Evolutionary conservation across 2,113 vertebrate genomes (phyloP), one percentile per base, ranked within the genome.

Genomic region (Chaetura pelagica): DNA sequence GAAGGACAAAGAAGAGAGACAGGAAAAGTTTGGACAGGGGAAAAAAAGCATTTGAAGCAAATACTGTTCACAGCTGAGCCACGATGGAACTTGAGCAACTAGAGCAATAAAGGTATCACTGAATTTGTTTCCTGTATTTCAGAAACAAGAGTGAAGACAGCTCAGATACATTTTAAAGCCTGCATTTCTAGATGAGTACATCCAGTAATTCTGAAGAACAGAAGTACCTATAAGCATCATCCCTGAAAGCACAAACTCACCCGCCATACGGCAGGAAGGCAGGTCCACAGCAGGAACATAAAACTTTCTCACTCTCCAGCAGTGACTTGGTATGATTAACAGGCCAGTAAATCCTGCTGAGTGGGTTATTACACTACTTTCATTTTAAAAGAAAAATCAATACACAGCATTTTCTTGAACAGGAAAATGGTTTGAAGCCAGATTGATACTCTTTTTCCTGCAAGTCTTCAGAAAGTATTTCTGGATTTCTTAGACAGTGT

Each of bases 371-470:
- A 78, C 21, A 26, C 81, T 74, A 38, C 90, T 95, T 97, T 93
- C 76, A 84, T 95, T 95, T 95, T 72, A 94, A 94, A 94, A 85
- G 82, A 68, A 87, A 93, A 93, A 95, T 94, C 89, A 86, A 96
- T 92, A 91, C 15, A 72, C 73, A 86, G 72, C 87, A 73, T 94
- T 92, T 95, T 92, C 78, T 52, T 79, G 26, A 91, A 27, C 79
- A 83, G 67, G 54, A 64, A 92, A 83, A 87, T 18, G 49, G 46
- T 88, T 86, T 17, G 4, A 92, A 81, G 88, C 15, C 55, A 85
- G 74, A 84, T 5, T 88, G 88, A 88, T 86, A 63, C 64, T 93
- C 57, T 59, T 64, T 75, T 82, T 90, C 54, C 86, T 91, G 59
- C 63, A 77, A 75, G 51, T 46, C 78, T 88, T 74, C 83, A 75